These are phyloP conservation scores for Equus quagga DNA, from an alignment of 2,113 vertebrate species.

Conservation along the genomic window DNA sequence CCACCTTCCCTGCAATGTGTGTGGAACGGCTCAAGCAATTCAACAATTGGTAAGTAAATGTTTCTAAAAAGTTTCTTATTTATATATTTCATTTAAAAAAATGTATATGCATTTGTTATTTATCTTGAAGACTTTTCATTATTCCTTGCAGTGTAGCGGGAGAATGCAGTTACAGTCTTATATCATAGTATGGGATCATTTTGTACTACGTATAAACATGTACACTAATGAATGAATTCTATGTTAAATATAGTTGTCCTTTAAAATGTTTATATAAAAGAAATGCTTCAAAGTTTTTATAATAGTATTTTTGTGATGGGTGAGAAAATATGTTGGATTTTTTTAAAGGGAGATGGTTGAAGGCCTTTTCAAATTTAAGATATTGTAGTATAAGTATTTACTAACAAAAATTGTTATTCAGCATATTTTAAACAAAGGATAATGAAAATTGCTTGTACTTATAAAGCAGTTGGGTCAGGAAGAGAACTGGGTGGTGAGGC, in stretches of 20 bases:
- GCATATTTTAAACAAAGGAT: background rate
- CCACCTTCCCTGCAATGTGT: background rate
- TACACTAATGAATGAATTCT: background rate
- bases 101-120: background rate
- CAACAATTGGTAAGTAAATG: slow-evolving; percentile 59
- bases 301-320: slow-evolving; percentile 34
- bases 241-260: slow-evolving; percentile 18
- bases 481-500: background rate
- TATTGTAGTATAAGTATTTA: background rate
- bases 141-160: background rate
- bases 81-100: slow-evolving; percentile 21
- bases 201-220: background rate
- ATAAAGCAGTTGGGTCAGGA: background rate
- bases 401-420: background rate
- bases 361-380: slow-evolving; percentile 2
- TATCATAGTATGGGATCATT: background rate
- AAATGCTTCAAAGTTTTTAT: slow-evolving; percentile 29
- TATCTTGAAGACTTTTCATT: slow-evolving; percentile 35
- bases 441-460: background rate
- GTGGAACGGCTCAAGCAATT: slow-evolving; percentile 23
- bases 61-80: slow-evolving; percentile 49
- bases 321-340: slow-evolving; percentile 16
- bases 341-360: background rate
- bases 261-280: slow-evolving; percentile 44
- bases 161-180: background rate